Evolutionary conservation across 2,797 vertebrate genomes (phyloP).

Genomic region (Lutra lutra): DNA sequence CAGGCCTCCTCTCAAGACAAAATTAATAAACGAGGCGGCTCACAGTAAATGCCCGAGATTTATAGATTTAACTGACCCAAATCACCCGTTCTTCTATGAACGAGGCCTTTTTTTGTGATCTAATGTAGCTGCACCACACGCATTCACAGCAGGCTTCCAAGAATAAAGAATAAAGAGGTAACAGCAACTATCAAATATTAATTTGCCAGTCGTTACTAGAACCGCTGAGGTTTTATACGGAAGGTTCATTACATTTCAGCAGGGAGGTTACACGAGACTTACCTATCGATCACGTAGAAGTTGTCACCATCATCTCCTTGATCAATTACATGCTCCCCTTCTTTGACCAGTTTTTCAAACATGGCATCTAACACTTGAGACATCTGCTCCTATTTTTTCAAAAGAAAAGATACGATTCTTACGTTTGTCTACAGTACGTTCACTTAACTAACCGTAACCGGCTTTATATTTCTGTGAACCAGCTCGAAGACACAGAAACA

Average conservation of each 20-base stretch:
- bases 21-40: neutral
- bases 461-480: slow-evolving; percentile 24
- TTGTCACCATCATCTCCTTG: slow-evolving; percentile 99
- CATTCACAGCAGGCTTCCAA: neutral
- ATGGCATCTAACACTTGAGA: slow-evolving; percentile 98
- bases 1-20: neutral
- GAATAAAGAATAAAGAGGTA: neutral
- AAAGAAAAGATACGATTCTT: slow-evolving; percentile 38
- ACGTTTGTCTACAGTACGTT: slow-evolving; percentile 29
- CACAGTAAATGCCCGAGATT: neutral
- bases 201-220: neutral
- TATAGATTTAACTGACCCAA: neutral
- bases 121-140: neutral
- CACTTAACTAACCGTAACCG: slow-evolving; percentile 13
- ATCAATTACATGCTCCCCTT: slow-evolving; percentile 97
- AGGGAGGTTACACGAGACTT: slow-evolving; percentile 53
- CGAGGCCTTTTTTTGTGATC: neutral
- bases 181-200: neutral
- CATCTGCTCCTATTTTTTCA: slow-evolving; percentile 94
- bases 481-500: slow-evolving; percentile 32
- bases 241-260: neutral
- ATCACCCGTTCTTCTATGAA: neutral
- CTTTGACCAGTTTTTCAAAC: slow-evolving; percentile 96
- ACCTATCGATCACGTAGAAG: slow-evolving; percentile 99
- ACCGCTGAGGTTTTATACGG: neutral